These are phyloP conservation scores for Spea bombifrons DNA, from an alignment of 2,113 vertebrate genomes.

Conservation along the genomic window DNA sequence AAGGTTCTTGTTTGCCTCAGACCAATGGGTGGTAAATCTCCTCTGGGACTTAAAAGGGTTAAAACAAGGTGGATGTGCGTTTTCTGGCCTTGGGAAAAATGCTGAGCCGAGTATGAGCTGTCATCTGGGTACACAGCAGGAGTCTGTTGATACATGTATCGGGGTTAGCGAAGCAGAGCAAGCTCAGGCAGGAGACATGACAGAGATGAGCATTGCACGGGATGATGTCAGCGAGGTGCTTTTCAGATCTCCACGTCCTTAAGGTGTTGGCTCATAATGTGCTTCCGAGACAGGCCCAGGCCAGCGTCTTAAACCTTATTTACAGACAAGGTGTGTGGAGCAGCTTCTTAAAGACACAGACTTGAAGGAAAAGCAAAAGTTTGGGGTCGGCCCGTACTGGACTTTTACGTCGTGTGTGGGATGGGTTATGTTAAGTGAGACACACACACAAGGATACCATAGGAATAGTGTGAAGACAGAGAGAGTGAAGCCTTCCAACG, in stretches of 20 bases:
- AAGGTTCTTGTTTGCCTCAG: no score
- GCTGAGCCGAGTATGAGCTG: background rate
- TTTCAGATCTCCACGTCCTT: background rate
- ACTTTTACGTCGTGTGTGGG: no score
- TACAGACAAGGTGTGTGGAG: no score
- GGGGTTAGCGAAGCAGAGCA: conserved; percentile 1
- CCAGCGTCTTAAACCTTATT: background rate
- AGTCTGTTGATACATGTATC: conserved; percentile 11
- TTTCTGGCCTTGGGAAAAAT: background rate
- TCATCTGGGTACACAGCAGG: background rate
- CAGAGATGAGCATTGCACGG: conserved; percentile 11
- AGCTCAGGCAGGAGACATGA: conserved; percentile 20
- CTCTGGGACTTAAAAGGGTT: no score
- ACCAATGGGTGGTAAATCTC: no score
- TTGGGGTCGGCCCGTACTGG: no score
- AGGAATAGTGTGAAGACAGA: no score
- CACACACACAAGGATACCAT: no score
- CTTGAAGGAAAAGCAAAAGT: no score
- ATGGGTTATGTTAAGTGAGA: no score
- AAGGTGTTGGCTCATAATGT: conserved; percentile 10
- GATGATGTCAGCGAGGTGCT: conserved; percentile 3
- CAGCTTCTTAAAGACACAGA: no score
- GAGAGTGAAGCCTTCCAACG: no score
- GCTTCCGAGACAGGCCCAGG: conserved; percentile 5
- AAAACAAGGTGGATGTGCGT: background rate